Evolutionary conservation across 2,888 invertebrate genomes (phyloP).

Genomic region (Ligdia adustata): DNA sequence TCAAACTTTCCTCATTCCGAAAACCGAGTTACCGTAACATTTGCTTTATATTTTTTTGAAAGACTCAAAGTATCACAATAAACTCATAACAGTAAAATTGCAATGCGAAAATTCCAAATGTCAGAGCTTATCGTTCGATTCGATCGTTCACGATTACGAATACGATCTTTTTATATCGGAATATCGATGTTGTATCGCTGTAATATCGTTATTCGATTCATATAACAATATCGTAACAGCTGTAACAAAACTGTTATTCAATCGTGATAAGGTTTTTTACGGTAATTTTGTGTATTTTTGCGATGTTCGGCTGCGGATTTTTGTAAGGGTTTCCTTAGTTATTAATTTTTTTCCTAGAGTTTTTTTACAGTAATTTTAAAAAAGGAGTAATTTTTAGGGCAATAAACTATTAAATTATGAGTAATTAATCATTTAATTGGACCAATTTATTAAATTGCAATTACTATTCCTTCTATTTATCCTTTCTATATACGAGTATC

Average conservation of each 20-base stretch:
- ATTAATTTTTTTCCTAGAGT: no score
- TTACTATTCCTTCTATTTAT: no score
- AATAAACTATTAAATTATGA: no score
- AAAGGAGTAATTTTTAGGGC: no score
- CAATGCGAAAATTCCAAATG: slow-evolving; percentile 29
- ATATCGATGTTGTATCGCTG: slow-evolving; percentile 26
- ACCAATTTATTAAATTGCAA: no score
- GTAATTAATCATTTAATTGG: no score
- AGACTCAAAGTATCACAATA: slow-evolving; percentile 30
- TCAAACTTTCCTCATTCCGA: slow-evolving; percentile 24
- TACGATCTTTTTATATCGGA: slow-evolving; percentile 24
- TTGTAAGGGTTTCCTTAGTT: no score
- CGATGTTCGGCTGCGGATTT: not conserved
- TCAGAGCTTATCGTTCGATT: slow-evolving; percentile 27
- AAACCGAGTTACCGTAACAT: slow-evolving; percentile 23
- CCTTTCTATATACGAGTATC: no score
- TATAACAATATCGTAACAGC: slow-evolving; percentile 23
- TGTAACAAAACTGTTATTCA: slow-evolving; percentile 21
- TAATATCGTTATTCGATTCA: slow-evolving; percentile 14
- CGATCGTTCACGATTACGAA: slow-evolving; percentile 25
- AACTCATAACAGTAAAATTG: slow-evolving; percentile 30
- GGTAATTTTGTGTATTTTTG: slow-evolving; percentile 4
- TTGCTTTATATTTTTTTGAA: slow-evolving; percentile 18
- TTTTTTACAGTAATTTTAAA: no score
- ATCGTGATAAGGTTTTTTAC: slow-evolving; percentile 1